Conservation (phyloP, 1,140 invertebrate genomes). For the Platyscapa corneri region DNA sequence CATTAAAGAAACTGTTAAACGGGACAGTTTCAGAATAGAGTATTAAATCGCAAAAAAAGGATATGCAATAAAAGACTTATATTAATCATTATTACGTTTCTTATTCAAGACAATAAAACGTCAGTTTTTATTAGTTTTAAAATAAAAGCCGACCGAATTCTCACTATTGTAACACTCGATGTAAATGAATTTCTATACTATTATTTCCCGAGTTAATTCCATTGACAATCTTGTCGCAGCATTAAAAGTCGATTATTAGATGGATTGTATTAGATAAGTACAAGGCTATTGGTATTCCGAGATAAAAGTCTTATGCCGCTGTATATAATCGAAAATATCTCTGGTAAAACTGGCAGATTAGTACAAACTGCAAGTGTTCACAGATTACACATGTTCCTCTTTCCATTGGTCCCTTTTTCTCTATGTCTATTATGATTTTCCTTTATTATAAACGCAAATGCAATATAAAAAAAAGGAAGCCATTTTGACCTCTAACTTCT, state of each 20-base stretch:
- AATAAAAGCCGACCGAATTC: not conserved
- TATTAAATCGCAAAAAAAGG: too few species aligned
- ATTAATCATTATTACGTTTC: too few species aligned
- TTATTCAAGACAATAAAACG: too few species aligned
- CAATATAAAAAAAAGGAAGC: not conserved
- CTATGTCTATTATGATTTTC: constrained; percentile 14
- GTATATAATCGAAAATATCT: not conserved
- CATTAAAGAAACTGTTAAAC: too few species aligned
- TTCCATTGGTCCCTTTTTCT: not conserved
- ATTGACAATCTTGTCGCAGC: not conserved
- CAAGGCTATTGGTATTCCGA: not conserved
- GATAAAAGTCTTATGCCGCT: not conserved
- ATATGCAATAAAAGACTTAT: too few species aligned
- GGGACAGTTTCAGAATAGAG: too few species aligned
- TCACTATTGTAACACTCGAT: not conserved
- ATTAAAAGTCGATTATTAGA: constrained; percentile 37
- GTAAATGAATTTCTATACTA: constrained; percentile 10
- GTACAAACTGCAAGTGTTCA: too few species aligned
- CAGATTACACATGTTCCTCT: constrained; percentile 8
- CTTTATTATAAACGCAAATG: constrained; percentile 11
- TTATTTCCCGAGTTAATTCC: not conserved
- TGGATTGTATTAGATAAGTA: constrained; percentile 1
- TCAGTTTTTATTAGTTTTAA: too few species aligned
- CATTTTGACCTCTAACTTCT: constrained; percentile 12
- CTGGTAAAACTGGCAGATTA: constrained; percentile 7